Conservation (phyloP, 1,140 invertebrate species). For the Pararge aegeria region DNA sequence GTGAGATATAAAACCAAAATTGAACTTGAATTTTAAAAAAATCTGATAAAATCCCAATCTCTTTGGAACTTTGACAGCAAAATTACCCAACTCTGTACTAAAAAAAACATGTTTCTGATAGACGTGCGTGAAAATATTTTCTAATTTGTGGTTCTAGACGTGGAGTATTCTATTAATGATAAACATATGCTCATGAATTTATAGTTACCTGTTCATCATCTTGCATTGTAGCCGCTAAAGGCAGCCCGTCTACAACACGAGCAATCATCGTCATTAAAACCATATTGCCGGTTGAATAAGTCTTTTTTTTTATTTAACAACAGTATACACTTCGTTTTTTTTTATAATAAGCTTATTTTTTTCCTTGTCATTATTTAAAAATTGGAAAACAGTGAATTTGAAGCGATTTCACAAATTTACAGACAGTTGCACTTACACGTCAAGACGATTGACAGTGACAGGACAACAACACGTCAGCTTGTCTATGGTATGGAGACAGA, state of each 20-base stretch:
- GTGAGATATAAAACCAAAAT: no score
- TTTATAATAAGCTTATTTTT: conserved; percentile 43
- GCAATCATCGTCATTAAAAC: conserved; percentile 98
- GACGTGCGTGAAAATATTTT: neutral
- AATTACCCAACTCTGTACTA: neutral
- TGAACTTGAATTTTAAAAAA: no score
- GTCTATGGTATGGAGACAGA: conserved; percentile 29
- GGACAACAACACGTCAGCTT: conserved; percentile 62
- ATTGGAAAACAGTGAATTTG: conserved; percentile 40
- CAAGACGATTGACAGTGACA: conserved; percentile 50
- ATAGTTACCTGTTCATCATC: conserved; percentile 95
- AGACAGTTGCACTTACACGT: conserved; percentile 63
- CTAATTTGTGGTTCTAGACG: neutral
- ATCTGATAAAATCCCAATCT: no score
- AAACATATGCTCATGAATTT: conserved; percentile 13
- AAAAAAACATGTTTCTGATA: neutral
- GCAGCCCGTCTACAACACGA: conserved; percentile 95
- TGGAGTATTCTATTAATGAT: neutral
- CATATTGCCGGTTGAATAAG: conserved; percentile 83
- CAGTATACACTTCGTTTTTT: conserved; percentile 26
- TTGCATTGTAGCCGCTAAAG: conserved; percentile 97
- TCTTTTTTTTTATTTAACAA: conserved; percentile 34
- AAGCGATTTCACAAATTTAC: conserved; percentile 30
- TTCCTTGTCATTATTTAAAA: conserved; percentile 67
- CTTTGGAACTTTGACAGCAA: no score